phyloP scores from a whole-genome alignment of 2,797 vertebrate species.

The Phrynocephalus forsythii region DNA sequence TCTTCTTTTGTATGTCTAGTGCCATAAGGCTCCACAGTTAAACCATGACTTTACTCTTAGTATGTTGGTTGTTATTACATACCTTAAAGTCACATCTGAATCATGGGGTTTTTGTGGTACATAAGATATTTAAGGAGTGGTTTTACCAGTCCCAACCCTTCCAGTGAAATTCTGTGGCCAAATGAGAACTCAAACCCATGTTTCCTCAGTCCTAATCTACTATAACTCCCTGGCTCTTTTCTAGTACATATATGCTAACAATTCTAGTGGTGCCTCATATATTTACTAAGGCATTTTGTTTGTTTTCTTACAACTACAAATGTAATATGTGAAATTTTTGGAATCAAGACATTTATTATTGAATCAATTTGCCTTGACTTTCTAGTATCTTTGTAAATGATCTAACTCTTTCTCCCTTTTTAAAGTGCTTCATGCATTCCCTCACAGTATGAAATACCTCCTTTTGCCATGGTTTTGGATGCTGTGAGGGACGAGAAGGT shows the following conservation, averaged over 20 bases:
- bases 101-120: too few species aligned
- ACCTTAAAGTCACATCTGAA: too few species aligned
- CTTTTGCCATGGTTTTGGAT: conserved; percentile 80
- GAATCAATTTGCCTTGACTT: conserved; percentile 6
- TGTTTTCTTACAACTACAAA: background rate
- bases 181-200: too few species aligned
- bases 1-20: background rate
- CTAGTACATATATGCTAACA: background rate
- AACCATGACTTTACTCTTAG: background rate
- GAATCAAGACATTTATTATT: background rate
- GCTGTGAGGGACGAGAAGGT: conserved; percentile 72
- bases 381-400: conserved; percentile 7
- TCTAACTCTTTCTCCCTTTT: conserved; percentile 67
- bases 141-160: too few species aligned
- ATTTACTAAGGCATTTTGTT: background rate
- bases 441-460: conserved; percentile 79
- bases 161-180: too few species aligned
- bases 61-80: too few species aligned
- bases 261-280: background rate
- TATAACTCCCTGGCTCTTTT: background rate
- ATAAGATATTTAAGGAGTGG: too few species aligned
- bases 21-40: background rate
- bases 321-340: background rate
- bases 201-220: too few species aligned
- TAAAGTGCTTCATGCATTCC: conserved; percentile 85